A percentile compares a stretch with the other conserved stretches of the same genome.
Evolutionary conservation across 2,888 invertebrate species (phyloP).

Genomic region (Nomada lathburiana): DNA sequence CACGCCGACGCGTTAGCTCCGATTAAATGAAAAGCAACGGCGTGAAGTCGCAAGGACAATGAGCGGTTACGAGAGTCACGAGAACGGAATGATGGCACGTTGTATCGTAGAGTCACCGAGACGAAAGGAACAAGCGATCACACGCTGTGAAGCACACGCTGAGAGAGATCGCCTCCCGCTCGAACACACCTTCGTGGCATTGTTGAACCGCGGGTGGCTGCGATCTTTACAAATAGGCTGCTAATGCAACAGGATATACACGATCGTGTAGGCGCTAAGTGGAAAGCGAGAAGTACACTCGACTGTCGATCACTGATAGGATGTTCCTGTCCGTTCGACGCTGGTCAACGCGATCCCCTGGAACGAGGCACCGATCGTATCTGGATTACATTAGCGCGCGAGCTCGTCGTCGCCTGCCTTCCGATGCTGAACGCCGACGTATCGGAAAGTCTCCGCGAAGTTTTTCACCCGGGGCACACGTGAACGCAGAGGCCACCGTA

Average conservation of each 20-base stretch:
- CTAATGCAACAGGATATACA: slow-evolving; percentile 70
- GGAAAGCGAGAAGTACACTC: slow-evolving; percentile 64
- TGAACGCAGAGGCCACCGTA: neutral
- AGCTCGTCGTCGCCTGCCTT: slow-evolving; percentile 5
- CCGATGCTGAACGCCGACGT: neutral
- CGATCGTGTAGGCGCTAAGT: slow-evolving; percentile 62
- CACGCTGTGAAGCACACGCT: slow-evolving; percentile 74
- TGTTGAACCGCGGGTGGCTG: slow-evolving; percentile 74
- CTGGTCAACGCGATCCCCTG: slow-evolving; percentile 23
- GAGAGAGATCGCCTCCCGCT: slow-evolving; percentile 69
- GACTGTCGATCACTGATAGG: slow-evolving; percentile 53
- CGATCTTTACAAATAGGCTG: slow-evolving; percentile 77
- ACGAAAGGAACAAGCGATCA: slow-evolving; percentile 59
- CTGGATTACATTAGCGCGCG: slow-evolving; percentile 38
- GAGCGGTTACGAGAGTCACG: neutral
- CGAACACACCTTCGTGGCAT: slow-evolving; percentile 71
- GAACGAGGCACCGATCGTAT: slow-evolving; percentile 35
- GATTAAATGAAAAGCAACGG: slow-evolving; percentile 2
- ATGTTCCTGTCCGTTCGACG: slow-evolving; percentile 10
- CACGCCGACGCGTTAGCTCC: neutral
- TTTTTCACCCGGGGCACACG: neutral
- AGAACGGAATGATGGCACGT: slow-evolving; percentile 31
- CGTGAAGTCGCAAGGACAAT: slow-evolving; percentile 32
- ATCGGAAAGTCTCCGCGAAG: neutral
- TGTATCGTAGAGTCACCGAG: slow-evolving; percentile 52